Evolutionary conservation across 2,797 vertebrate species (phyloP).

Genomic region (Scarus forsteni): DNA sequence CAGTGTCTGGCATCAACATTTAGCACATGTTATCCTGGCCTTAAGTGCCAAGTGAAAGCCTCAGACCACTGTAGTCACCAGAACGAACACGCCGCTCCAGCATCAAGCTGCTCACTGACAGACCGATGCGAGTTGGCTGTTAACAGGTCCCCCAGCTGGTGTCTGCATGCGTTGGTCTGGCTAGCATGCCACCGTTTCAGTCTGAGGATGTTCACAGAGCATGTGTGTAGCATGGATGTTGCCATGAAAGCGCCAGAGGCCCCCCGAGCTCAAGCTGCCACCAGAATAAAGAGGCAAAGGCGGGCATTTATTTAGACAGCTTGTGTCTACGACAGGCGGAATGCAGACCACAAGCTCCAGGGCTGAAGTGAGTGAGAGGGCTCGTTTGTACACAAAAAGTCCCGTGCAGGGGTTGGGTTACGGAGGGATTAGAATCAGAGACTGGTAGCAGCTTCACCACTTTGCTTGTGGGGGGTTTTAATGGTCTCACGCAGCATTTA

Average conservation of each 20-base stretch:
- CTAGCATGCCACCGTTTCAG: slow-evolving; percentile 69
- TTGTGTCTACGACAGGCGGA: slow-evolving; percentile 79
- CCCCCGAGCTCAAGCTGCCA: slow-evolving; percentile 70
- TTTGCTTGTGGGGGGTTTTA: slow-evolving; percentile 57
- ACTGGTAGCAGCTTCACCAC: slow-evolving; percentile 62
- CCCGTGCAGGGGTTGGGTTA: slow-evolving; percentile 67
- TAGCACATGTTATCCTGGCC: slow-evolving; percentile 57
- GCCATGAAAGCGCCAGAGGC: slow-evolving; percentile 59
- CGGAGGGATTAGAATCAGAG: slow-evolving; percentile 64
- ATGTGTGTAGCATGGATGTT: slow-evolving; percentile 71
- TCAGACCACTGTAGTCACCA: slow-evolving; percentile 36
- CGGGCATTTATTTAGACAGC: slow-evolving; percentile 82
- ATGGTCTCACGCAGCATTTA: slow-evolving; percentile 42
- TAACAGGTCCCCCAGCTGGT: slow-evolving; percentile 78
- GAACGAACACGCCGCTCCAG: slow-evolving; percentile 63
- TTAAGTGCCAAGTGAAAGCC: slow-evolving; percentile 59
- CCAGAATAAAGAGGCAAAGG: slow-evolving; percentile 69
- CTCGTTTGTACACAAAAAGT: slow-evolving; percentile 71
- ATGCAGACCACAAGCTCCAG: slow-evolving; percentile 73
- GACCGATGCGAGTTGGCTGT: slow-evolving; percentile 68
- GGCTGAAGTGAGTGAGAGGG: slow-evolving; percentile 73
- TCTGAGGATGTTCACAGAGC: slow-evolving; percentile 68
- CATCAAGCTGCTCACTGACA: slow-evolving; percentile 67
- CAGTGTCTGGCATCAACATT: slow-evolving; percentile 51
- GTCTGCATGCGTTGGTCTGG: slow-evolving; percentile 62